These are phyloP conservation scores for Amblyjoppa proteus DNA, from an alignment of 2,888 invertebrate genomes.

Conservation along the genomic window DNA sequence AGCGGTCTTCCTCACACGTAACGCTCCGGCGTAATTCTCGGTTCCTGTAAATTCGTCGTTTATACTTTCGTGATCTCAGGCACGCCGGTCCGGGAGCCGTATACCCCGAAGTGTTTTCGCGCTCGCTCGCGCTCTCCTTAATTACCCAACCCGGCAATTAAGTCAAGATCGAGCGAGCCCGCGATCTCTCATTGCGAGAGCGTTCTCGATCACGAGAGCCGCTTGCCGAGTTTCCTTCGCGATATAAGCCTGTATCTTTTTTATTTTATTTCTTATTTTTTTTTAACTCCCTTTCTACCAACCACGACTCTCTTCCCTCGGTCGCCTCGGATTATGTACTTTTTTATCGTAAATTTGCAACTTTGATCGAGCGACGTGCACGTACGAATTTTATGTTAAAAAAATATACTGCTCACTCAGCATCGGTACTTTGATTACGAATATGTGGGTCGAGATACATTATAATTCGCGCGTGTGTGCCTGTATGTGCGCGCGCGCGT, in stretches of 20 bases:
- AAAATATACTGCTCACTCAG: constrained; percentile 45
- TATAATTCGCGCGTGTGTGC: constrained; percentile 19
- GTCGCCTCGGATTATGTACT: background rate
- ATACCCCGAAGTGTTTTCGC: constrained; percentile 45
- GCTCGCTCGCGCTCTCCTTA: constrained; percentile 54
- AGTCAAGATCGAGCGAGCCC: constrained; percentile 53
- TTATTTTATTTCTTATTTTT: constrained; percentile 18
- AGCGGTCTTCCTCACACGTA: constrained; percentile 33
- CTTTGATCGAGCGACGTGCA: constrained; percentile 48
- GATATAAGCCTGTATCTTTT: constrained; percentile 36
- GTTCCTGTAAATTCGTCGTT: constrained; percentile 71
- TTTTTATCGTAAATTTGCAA: constrained; percentile 59
- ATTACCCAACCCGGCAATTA: constrained; percentile 65
- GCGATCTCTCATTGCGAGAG: constrained; percentile 64
- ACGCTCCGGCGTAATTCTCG: constrained; percentile 64
- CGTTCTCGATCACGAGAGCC: constrained; percentile 59
- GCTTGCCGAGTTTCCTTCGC: constrained; percentile 64
- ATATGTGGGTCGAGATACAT: constrained; percentile 50
- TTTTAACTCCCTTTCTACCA: constrained; percentile 12
- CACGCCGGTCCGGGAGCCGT: constrained; percentile 10
- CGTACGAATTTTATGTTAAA: constrained; percentile 40
- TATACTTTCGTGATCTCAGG: constrained; percentile 39
- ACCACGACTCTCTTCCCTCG: constrained; percentile 10
- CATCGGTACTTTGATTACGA: constrained; percentile 16
- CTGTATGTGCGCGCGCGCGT: constrained; percentile 5